Percentiles rank a stretch among this genome's conserved stretches.
Evolutionary conservation across 2,888 invertebrate genomes (phyloP).

Genomic region (Ophion slaviceki): DNA sequence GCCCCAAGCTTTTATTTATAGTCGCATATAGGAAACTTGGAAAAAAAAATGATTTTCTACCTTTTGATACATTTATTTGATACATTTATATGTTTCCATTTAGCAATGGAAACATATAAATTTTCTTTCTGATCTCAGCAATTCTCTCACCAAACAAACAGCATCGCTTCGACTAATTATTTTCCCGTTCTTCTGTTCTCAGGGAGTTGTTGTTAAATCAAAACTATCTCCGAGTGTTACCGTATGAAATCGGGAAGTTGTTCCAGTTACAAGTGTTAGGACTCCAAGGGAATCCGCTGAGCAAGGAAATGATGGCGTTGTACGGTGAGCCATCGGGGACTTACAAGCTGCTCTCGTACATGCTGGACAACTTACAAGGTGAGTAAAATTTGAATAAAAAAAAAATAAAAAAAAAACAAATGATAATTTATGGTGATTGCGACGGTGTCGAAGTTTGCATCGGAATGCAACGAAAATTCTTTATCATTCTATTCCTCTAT

Average conservation of each 20-base stretch:
- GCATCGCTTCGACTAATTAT: not conserved
- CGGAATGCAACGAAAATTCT: no score
- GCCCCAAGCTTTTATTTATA: no score
- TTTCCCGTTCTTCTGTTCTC: conserved; percentile 77
- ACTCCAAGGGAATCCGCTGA: conserved; percentile 96
- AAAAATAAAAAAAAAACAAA: conserved; percentile 4
- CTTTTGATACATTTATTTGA: no score
- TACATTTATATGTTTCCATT: no score
- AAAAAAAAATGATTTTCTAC: no score
- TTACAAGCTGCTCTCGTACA: conserved; percentile 95
- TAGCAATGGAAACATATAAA: no score
- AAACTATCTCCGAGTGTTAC: conserved; percentile 96
- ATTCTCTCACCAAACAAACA: not conserved
- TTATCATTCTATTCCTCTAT: no score
- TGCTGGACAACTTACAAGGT: conserved; percentile 98
- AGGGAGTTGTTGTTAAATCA: conserved; percentile 97
- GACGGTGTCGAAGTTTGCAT: no score
- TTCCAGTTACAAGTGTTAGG: conserved; percentile 98
- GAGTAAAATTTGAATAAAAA: conserved; percentile 78
- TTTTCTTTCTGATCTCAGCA: not conserved
- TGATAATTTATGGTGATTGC: no score
- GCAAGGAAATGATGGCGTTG: conserved; percentile 95
- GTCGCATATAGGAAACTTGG: no score
- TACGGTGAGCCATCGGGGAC: conserved; percentile 98
- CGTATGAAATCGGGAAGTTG: conserved; percentile 98